Base-by-base conservation (phyloP, 2,797 vertebrate genomes). In the Pogoniulus pusillus region DNA sequence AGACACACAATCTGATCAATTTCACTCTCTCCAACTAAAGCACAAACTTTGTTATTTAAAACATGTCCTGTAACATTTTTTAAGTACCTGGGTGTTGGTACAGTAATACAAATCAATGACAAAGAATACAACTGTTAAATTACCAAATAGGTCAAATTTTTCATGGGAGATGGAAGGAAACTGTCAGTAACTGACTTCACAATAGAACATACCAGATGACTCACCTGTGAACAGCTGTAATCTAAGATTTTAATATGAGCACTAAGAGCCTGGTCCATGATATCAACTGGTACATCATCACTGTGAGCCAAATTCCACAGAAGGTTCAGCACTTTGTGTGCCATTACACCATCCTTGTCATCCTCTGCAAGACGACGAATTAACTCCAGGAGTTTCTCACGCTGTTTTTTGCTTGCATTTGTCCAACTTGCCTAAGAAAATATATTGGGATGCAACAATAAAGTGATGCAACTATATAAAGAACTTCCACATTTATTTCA, bases 171-270 rank as follows among this genome's bases (percentile, higher is more conserved):
- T 4, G 2, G 26, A 86, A 72, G 9, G 14, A 55, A 87, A 71
- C 17, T 22, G 16, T 27, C 66, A 26, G 22, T 8, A 29, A 80
- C 24, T 16, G 32, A 71, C 27, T 70, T 60, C 23, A 63, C 43
- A 76, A 49, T 1, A 74, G 80, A 91, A 86, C 68, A 53, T 13
- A 93, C 3, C 51, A 22, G n/a, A 35, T 66, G 55, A 69, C 91
- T 91, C 97, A 99, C 99, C 98, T 99, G 99, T 93, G 99, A 99
- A 97, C 99, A 99, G 96, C 99, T 99, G 94, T 99, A 99, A 98
- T 99, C 99, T 96, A 99, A 88, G 93, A 99, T 99, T 98, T 99
- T 99, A 96, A 99, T 99, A 97, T 99, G 99, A 89, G 99, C 99
- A 92, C 99, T 99, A 55, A 99, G 98, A 93, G 99, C 99, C 97